Percentiles rank a stretch among this genome's conserved stretches.
phyloP scores from a whole-genome alignment of 2,113 vertebrate species.

The Cyprinus carpio region DNA sequence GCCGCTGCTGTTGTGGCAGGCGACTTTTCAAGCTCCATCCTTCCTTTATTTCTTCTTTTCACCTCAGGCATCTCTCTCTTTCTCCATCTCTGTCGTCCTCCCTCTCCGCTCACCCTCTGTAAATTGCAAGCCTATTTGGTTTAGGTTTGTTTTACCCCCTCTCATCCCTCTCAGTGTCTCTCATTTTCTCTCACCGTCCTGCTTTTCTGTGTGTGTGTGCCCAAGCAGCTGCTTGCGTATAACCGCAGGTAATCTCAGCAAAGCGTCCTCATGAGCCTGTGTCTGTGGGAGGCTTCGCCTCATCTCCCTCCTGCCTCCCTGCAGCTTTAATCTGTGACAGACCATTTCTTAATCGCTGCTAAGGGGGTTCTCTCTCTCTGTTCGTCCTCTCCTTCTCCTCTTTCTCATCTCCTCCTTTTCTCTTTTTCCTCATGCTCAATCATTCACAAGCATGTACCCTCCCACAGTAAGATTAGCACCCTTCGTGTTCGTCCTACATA shows the following conservation, averaged over 20 bases:
- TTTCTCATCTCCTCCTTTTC: slow-evolving; percentile 39
- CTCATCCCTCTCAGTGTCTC: slow-evolving; percentile 68
- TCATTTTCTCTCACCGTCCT: slow-evolving; percentile 60
- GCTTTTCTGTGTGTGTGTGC: slow-evolving; percentile 47
- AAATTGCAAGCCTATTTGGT: slow-evolving; percentile 76
- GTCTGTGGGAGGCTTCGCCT: slow-evolving; percentile 79
- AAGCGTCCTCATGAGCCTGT: slow-evolving; percentile 75
- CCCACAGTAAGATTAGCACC: slow-evolving; percentile 79
- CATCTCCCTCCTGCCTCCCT: slow-evolving; percentile 77
- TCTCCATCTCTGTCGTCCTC: slow-evolving; percentile 58
- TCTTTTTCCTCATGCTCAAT: slow-evolving; percentile 55
- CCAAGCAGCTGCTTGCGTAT: slow-evolving; percentile 54
- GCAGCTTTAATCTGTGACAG: slow-evolving; percentile 84
- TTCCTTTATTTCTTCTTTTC: slow-evolving; percentile 58
- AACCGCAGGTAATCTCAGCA: slow-evolving; percentile 77
- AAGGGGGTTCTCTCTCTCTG: slow-evolving; percentile 64
- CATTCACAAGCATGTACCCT: slow-evolving; percentile 78
- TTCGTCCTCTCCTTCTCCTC: slow-evolving; percentile 45
- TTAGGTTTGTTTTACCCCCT: slow-evolving; percentile 77
- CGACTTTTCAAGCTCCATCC: slow-evolving; percentile 64
- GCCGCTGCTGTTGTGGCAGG: slow-evolving; percentile 70
- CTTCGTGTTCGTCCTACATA: slow-evolving; percentile 78
- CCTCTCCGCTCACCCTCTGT: slow-evolving; percentile 66
- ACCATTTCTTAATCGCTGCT: slow-evolving; percentile 84
- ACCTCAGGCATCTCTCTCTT: slow-evolving; percentile 50